These are phyloP conservation scores for Lithophane ornitopus DNA, from an alignment of 2,888 invertebrate genomes.

Conservation along the genomic window DNA sequence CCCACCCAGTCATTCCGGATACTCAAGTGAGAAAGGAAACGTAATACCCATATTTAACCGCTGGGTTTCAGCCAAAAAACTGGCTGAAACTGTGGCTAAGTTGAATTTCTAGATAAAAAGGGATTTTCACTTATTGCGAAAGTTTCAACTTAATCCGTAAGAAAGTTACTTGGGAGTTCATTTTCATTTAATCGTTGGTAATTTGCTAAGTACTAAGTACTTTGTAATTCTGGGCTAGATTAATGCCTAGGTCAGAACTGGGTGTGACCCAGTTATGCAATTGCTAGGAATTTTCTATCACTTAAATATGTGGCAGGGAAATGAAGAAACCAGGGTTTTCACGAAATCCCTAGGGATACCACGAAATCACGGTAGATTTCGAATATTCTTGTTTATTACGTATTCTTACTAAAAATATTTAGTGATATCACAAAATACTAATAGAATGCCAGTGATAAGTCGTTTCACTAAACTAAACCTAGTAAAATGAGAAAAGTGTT, in stretches of 20 bases:
- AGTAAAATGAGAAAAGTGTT: too few relatives aligned
- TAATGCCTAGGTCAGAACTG: background rate
- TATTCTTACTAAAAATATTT: too few relatives aligned
- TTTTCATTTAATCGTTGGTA: slow-evolving; percentile 30
- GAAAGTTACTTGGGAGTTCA: background rate
- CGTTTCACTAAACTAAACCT: too few relatives aligned
- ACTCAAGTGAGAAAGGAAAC: slow-evolving; percentile 22
- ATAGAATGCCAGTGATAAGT: too few relatives aligned
- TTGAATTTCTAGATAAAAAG: slow-evolving; percentile 28
- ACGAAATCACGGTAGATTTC: too few relatives aligned
- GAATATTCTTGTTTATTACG: too few relatives aligned
- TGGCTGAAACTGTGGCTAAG: background rate
- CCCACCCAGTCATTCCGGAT: slow-evolving; percentile 4
- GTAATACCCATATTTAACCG: slow-evolving; percentile 33
- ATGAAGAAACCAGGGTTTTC: too few relatives aligned
- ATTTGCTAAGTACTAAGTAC: slow-evolving; percentile 27
- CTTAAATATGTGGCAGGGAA: too few relatives aligned
- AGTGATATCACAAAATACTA: too few relatives aligned
- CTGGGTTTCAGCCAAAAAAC: slow-evolving; percentile 48
- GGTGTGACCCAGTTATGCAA: slow-evolving; percentile 5
- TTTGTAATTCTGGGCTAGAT: slow-evolving; percentile 11
- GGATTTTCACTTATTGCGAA: slow-evolving; percentile 53
- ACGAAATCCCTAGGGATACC: too few relatives aligned
- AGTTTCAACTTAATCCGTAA: slow-evolving; percentile 31
- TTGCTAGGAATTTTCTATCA: too few relatives aligned